Conservation (phyloP, 35 echinoderm and acorn worm genomes). For the Lytechinus pictus region DNA sequence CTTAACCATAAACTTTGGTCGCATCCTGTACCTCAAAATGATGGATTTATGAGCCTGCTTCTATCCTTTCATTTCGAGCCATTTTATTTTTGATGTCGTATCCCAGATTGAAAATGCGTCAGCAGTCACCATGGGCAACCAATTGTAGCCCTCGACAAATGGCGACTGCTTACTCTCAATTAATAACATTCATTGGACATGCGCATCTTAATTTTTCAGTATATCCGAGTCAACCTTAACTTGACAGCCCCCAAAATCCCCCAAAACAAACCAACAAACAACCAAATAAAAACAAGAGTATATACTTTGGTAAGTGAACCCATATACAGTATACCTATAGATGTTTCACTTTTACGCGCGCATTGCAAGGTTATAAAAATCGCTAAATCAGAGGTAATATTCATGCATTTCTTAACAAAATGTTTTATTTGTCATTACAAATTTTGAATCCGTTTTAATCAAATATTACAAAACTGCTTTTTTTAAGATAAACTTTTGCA, state of each 20-base stretch:
- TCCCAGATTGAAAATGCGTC: background rate
- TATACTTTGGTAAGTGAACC: too few species aligned
- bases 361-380: too few species aligned
- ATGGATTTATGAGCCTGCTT: background rate
- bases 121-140: background rate
- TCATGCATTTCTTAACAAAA: too few species aligned
- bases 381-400: too few species aligned
- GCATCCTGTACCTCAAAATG: background rate
- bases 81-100: background rate
- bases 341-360: too few species aligned
- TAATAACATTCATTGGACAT: background rate
- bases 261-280: too few species aligned
- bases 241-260: background rate
- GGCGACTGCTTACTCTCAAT: background rate
- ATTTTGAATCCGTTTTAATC: too few species aligned
- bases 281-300: too few species aligned
- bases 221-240: background rate
- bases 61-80: background rate
- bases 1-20: background rate
- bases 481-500: too few species aligned
- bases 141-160: background rate
- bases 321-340: too few species aligned
- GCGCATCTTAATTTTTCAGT: background rate
- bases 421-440: too few species aligned
- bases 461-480: too few species aligned